phyloP scores from a whole-genome alignment of 2,113 vertebrate species.

The Osmerus eperlanus region DNA sequence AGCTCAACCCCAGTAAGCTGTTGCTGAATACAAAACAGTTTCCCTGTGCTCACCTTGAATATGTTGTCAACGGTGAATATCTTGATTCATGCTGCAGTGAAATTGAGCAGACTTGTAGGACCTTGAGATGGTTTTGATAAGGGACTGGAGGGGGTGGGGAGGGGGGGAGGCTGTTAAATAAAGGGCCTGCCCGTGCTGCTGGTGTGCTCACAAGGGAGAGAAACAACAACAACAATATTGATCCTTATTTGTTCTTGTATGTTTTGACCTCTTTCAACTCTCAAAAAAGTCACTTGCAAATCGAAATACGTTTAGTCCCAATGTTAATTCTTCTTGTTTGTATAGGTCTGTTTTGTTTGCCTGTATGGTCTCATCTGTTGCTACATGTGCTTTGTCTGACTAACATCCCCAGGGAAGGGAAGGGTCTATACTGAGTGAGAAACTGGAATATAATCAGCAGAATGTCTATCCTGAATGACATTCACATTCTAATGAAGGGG shows the following conservation, averaged over 20 bases:
- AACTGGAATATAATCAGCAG: slow-evolving; percentile 14
- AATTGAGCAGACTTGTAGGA: slow-evolving; percentile 18
- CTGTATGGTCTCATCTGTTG: too few species aligned
- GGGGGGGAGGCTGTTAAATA: slow-evolving; percentile 24
- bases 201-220: neutral
- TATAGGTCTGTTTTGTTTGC: too few species aligned
- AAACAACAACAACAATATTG: too few species aligned
- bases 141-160: slow-evolving; percentile 20
- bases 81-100: slow-evolving; percentile 6
- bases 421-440: slow-evolving; percentile 8
- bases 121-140: slow-evolving; percentile 29
- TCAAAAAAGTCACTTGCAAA: too few species aligned
- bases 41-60: slow-evolving; percentile 7
- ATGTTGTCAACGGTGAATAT: neutral
- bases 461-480: slow-evolving; percentile 11
- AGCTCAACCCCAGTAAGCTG: neutral
- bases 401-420: too few species aligned
- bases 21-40: slow-evolving; percentile 2
- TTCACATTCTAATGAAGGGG: neutral
- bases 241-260: slow-evolving; percentile 2
- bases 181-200: slow-evolving; percentile 10
- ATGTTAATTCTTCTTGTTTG: too few species aligned
- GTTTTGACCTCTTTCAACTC: neutral
- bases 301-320: too few species aligned
- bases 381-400: too few species aligned